These are phyloP conservation scores for Oreochromis aureus DNA, from an alignment of 2,113 vertebrate genomes.

Conservation along the genomic window DNA sequence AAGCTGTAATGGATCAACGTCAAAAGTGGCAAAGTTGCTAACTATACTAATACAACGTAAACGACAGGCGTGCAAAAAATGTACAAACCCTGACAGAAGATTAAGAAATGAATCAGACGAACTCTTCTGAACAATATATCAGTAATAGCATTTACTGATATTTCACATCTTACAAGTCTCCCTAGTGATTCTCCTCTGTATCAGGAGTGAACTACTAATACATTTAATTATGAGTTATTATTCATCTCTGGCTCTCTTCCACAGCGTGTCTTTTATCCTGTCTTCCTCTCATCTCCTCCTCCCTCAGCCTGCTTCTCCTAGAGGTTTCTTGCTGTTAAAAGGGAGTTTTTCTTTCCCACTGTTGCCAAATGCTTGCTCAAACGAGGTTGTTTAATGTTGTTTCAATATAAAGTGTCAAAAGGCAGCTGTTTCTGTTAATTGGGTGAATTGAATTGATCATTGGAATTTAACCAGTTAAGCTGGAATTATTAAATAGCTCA, in stretches of 20 bases:
- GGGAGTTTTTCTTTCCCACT: not conserved
- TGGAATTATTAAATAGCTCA: not conserved
- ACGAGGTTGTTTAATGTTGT: rapidly evolving
- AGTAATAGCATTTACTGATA: not conserved
- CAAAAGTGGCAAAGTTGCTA: not conserved
- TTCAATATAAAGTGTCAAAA: not conserved
- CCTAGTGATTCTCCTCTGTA: rapidly evolving
- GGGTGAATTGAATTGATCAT: rapidly evolving
- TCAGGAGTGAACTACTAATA: not conserved
- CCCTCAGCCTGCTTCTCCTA: not conserved
- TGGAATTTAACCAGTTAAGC: not conserved
- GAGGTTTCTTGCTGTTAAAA: not conserved
- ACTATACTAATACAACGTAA: not conserved
- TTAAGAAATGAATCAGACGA: not conserved
- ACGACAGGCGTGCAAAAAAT: not conserved
- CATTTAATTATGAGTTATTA: no score
- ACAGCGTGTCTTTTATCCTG: no score
- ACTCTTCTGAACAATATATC: not conserved
- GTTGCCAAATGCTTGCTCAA: not conserved
- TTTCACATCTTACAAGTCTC: not conserved
- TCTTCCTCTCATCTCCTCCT: not conserved
- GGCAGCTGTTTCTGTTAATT: rapidly evolving
- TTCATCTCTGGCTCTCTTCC: no score
- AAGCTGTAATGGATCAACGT: not conserved
- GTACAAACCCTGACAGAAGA: not conserved